Conservation (phyloP, 2,797 vertebrate species). For the Aphelocoma californica region DNA sequence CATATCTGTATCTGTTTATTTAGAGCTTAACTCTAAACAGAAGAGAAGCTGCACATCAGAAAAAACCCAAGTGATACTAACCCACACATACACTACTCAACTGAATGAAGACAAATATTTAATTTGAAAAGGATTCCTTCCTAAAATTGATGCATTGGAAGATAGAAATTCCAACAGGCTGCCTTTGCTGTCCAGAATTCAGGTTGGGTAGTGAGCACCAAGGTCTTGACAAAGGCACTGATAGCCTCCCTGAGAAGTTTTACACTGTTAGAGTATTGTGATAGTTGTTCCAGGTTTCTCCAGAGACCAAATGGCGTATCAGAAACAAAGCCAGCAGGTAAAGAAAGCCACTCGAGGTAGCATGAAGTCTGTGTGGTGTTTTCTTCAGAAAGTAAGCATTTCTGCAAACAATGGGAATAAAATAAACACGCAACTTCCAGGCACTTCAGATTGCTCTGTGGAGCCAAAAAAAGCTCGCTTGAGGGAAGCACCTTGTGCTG, state of each 20-base stretch:
- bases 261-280: background rate
- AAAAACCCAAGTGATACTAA: background rate
- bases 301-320: background rate
- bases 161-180: background rate
- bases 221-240: background rate
- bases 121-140: background rate
- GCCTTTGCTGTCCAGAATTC: background rate
- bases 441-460: background rate
- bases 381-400: background rate
- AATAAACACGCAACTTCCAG: conserved; percentile 7
- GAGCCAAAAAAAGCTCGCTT: background rate
- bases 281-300: background rate
- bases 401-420: background rate
- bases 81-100: background rate
- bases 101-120: background rate
- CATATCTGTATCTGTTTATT: background rate
- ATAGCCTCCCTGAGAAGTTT: background rate
- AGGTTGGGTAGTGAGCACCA: background rate
- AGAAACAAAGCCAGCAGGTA: background rate
- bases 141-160: background rate
- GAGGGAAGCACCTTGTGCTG: conserved; percentile 39
- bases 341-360: background rate
- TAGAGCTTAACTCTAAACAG: background rate
- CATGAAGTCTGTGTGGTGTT: background rate
- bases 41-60: background rate